phyloP scores from a whole-genome alignment of 2,113 vertebrate genomes.

The Oreochromis niloticus region DNA sequence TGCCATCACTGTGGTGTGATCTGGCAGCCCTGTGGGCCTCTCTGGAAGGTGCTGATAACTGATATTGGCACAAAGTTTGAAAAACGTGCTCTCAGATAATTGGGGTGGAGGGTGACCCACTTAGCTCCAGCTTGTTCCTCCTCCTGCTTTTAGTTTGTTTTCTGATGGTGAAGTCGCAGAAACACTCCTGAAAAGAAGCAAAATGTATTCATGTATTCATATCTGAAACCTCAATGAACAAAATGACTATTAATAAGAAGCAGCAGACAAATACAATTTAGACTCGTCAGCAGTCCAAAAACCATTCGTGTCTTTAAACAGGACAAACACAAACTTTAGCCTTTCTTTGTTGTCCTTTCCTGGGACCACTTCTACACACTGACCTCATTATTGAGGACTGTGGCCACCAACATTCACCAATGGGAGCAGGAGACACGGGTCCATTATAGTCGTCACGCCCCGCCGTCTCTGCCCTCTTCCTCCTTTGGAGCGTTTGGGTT shows the following conservation, averaged over 20 bases:
- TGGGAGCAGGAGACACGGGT: neutral
- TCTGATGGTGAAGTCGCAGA: neutral
- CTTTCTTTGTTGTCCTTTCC: neutral
- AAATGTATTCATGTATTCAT: accelerated
- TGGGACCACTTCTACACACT: neutral
- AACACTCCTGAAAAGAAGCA: neutral
- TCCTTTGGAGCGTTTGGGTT: neutral
- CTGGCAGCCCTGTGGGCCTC: neutral
- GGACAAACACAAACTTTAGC: neutral
- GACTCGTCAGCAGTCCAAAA: neutral
- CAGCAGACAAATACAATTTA: accelerated
- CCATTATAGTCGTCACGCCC: neutral
- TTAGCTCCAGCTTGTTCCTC: neutral
- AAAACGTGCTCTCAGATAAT: neutral
- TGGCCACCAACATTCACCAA: neutral
- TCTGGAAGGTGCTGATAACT: neutral
- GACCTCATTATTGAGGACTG: neutral
- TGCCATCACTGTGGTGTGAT: neutral
- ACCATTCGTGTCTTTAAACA: too few relatives aligned
- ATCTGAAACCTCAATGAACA: neutral
- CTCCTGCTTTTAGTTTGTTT: neutral
- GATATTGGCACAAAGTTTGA: neutral
- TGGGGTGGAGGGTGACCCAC: neutral
- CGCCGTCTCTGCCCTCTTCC: neutral
- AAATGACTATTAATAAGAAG: neutral